phyloP scores from a whole-genome alignment of 2,113 vertebrate genomes.

The Notothenia coriiceps region DNA sequence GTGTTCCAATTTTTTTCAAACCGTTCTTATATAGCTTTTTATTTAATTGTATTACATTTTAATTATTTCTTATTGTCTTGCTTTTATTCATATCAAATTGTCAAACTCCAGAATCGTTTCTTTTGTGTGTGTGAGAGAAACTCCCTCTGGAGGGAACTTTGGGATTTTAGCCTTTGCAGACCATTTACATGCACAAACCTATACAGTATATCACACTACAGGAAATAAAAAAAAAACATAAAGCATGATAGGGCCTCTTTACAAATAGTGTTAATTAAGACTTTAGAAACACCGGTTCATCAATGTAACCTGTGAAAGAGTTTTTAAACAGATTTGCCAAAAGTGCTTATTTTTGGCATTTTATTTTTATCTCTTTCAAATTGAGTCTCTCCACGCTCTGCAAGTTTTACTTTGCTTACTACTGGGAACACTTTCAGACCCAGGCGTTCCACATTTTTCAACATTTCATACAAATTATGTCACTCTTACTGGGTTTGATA shows the following conservation, averaged over 20 bases:
- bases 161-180: no score
- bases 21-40: background rate
- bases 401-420: slow-evolving; percentile 11
- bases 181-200: no score
- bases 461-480: slow-evolving; percentile 42
- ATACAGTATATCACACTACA: no score
- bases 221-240: no score
- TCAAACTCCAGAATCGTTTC: no score
- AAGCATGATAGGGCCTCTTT: no score
- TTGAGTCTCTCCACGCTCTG: slow-evolving; percentile 22
- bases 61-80: background rate
- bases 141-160: no score
- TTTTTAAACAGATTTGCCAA: slow-evolving; percentile 8
- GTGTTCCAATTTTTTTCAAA: background rate
- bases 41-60: background rate
- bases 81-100: background rate
- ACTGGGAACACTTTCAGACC: slow-evolving; percentile 23
- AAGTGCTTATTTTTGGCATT: background rate
- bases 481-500: slow-evolving; percentile 39
- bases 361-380: slow-evolving; percentile 38
- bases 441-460: slow-evolving; percentile 34
- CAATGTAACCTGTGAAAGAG: background rate
- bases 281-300: background rate
- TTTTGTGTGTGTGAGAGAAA: background rate
- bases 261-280: background rate